Conservation (phyloP, 2,888 invertebrate species). For the Drosophila birchii region DNA sequence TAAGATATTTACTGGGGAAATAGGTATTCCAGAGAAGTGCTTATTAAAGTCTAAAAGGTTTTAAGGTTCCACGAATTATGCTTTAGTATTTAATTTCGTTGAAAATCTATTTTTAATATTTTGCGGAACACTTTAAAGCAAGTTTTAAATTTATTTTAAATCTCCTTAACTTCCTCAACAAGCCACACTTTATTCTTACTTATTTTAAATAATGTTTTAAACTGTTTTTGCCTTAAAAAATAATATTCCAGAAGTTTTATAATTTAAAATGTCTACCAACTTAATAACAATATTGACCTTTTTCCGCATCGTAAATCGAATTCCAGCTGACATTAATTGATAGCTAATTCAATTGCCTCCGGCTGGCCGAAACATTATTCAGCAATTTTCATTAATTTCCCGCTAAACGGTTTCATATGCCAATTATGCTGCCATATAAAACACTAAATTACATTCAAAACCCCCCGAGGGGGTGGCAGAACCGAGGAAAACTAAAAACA, state of each 20-base stretch:
- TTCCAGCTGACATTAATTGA: slow-evolving; percentile 51
- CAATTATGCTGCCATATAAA: slow-evolving; percentile 55
- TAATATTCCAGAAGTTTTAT: not conserved
- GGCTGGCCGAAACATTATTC: slow-evolving; percentile 37
- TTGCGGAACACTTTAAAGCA: not conserved
- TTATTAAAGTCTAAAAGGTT: not conserved
- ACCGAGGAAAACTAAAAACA: slow-evolving; percentile 9
- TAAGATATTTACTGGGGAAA: not conserved
- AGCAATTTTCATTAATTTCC: slow-evolving; percentile 38
- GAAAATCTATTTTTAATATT: not conserved
- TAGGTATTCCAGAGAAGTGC: not conserved
- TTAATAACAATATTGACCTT: slow-evolving; percentile 19
- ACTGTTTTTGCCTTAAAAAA: not conserved
- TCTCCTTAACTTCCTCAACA: too few species aligned
- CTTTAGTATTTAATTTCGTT: not conserved
- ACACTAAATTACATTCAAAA: slow-evolving; percentile 48
- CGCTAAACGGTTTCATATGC: slow-evolving; percentile 44
- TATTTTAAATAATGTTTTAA: not conserved
- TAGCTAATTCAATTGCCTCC: slow-evolving; percentile 53
- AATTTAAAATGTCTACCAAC: not conserved
- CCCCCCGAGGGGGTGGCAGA: slow-evolving; percentile 46
- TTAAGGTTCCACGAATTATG: not conserved
- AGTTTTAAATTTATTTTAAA: not conserved
- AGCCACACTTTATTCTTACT: not conserved
- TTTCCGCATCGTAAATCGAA: slow-evolving; percentile 24